Percentiles rank a stretch among this genome's conserved stretches.
Evolutionary conservation across 2,888 invertebrate genomes (phyloP).

Genomic region (Toxonevra muliebris): DNA sequence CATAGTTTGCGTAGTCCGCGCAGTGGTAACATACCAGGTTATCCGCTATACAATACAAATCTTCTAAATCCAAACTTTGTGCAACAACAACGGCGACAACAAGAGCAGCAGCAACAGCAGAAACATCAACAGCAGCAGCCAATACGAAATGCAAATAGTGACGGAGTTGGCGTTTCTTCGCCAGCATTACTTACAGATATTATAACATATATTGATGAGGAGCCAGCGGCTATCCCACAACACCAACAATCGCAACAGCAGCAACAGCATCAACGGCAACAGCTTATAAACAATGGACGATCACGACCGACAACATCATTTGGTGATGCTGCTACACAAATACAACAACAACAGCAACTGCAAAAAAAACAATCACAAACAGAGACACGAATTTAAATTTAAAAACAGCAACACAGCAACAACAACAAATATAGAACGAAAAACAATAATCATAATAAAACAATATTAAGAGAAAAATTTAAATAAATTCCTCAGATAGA

Average conservation of each 20-base stretch:
- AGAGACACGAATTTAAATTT: slow-evolving; percentile 55
- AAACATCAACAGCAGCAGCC: slow-evolving; percentile 45
- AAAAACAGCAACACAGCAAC: slow-evolving; percentile 37
- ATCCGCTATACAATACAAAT: slow-evolving; percentile 58
- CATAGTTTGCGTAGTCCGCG: slow-evolving; percentile 89
- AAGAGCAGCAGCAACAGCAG: slow-evolving; percentile 44
- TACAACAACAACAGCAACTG: slow-evolving; percentile 30
- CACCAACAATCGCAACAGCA: slow-evolving; percentile 33
- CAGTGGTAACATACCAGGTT: slow-evolving; percentile 70
- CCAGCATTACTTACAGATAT: slow-evolving; percentile 27
- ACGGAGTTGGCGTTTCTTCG: slow-evolving; percentile 29
- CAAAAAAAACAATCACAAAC: slow-evolving; percentile 36
- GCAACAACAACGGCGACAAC: slow-evolving; percentile 46
- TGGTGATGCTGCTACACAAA: slow-evolving; percentile 56
- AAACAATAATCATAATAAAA: too few relatives aligned
- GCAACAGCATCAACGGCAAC: slow-evolving; percentile 20
- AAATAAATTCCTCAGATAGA: too few relatives aligned
- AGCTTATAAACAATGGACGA: slow-evolving; percentile 16
- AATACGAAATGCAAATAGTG: slow-evolving; percentile 15
- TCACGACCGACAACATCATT: neutral
- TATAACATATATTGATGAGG: slow-evolving; percentile 78
- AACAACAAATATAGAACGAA: neutral
- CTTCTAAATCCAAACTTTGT: slow-evolving; percentile 53
- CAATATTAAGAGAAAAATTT: too few relatives aligned
- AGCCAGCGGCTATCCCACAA: slow-evolving; percentile 58